A percentile compares a stretch with the other conserved stretches of the same genome.
phyloP scores from a whole-genome alignment of 2,113 vertebrate species.

The Anoplopoma fimbria region DNA sequence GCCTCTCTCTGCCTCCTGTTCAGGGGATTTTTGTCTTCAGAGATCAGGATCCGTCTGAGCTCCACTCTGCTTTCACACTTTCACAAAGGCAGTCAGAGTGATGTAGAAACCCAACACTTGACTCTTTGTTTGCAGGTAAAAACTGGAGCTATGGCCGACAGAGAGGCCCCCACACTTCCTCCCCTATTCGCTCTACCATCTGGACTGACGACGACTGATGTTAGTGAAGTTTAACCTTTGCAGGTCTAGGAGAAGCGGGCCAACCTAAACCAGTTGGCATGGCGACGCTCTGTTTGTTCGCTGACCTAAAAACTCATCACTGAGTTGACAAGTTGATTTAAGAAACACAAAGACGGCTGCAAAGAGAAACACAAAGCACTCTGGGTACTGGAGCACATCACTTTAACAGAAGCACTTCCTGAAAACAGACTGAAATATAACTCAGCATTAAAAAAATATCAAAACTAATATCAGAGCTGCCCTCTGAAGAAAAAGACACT shows the following conservation, averaged over 20 bases:
- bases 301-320: conserved; percentile 64
- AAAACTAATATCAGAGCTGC: background rate
- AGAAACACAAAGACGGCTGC: conserved; percentile 49
- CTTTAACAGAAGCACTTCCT: background rate
- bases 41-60: background rate
- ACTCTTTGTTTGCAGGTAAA: conserved; percentile 36
- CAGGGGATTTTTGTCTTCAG: background rate
- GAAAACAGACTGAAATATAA: background rate
- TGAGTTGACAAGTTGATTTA: conserved; percentile 55
- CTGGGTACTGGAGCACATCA: conserved; percentile 18
- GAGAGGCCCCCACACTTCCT: conserved; percentile 30
- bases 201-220: background rate
- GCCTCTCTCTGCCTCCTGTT: conserved; percentile 2
- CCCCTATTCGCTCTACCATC: background rate
- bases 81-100: conserved; percentile 14
- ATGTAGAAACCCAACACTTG: conserved; percentile 24
- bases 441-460: background rate
- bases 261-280: conserved; percentile 12
- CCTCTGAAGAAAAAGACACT: background rate
- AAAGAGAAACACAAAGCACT: conserved; percentile 41
- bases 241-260: conserved; percentile 8
- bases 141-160: conserved; percentile 13
- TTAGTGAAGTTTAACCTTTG: conserved; percentile 12
- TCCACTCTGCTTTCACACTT: conserved; percentile 28
- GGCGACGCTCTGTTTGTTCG: conserved; percentile 48